Base-by-base conservation (phyloP, 2,888 invertebrate species). In the Drosophila ezoana region DNA sequence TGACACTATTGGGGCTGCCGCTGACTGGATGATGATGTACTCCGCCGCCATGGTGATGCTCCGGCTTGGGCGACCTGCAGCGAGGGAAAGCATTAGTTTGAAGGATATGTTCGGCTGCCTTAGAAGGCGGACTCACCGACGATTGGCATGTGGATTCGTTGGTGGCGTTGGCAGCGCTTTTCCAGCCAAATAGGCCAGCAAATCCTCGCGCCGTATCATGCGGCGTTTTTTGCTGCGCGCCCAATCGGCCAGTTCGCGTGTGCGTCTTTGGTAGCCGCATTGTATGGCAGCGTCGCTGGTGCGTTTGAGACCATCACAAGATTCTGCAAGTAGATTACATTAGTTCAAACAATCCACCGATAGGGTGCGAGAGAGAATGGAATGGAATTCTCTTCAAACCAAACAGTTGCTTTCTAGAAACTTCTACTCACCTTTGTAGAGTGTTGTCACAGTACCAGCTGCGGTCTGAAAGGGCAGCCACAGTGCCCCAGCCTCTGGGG, bases 401-500 rank as follows among this genome's bases (percentile, higher is more conserved):
- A 58, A 47, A 4, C 32, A 9, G 3, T 10, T 4, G n/a, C n/a
- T n/a, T 6, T 18, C 13, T 3, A 13, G 0, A 6, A 3, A 6
- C 18, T 20, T 44, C 5, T 4, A 4, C 57, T 56, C 91, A 95
- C 96, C 96, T 95, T 95, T 96, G 92, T 96, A 96, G 75, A 96
- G 93, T 61, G 95, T 94, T 72, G 96, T 96, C 77, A 96, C 95
- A 76, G 95, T 95, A 64, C 95, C 95, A 82, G 96, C 96, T 85
- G 96, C 96, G 84, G 95, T 95, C 92, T 96, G 96, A 92, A 96
- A 96, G 82, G 96, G 95, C 90, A 95, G 91, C 96, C 96, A 96
- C 67, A 95, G 92, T 69, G 95, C 94, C 71, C 94, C 94, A 78
- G 95, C 94, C 83, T 93, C 93, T 47, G 93, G 92, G 47, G 68